Evolutionary conservation across 2,888 invertebrate species (phyloP), one percentile per base, ranked within the genome.

Genomic region (Neoitamus cyanurus): DNA sequence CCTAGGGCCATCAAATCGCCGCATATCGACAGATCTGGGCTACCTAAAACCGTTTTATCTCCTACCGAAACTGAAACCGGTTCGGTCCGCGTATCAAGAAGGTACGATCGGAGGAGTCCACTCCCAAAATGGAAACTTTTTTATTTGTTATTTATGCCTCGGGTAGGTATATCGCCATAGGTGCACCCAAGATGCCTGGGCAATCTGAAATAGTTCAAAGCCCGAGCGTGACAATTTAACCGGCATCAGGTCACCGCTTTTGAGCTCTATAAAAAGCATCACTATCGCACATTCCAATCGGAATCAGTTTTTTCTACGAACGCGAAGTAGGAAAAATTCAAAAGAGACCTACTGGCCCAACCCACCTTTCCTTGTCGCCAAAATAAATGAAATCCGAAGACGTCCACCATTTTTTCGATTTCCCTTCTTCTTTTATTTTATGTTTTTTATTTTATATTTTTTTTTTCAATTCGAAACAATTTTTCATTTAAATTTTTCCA

Each of bases 21-120:
- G 25, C 30, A 58, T 78, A 78, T 78, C 78, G 28, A 48, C 48
- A 15, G 78, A 78, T 48, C 48, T 78, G 46, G 58, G 78, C 78
- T 78, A 78, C 78, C 78, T 78, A 31, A 78, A 78, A 78, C 58
- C 78, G 78, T 78, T 78, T 78, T 48, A 78, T 78, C 78, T 78
- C 31, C 78, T 31, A 78, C 78, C 78, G 58, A 78, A 78, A 78
- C n/a, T 31, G 42, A 42, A 58, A 48, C 58, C 48, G 78, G 46
- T 58, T 31, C 48, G 15, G 13, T n/a, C 13, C 48, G 30, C 78
- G 28, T 78, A 78, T 78, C 78, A 13, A 3, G 5, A 28, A 30
- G 31, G 30, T 15, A 31, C 46, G 78, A 78, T 78, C 78, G 31
- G 30, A 48, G 13, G 13, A 46, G 58, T 78, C 78, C 78, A 78